phyloP scores from a whole-genome alignment of 2,797 vertebrate species.

The Australoheros facetus region DNA sequence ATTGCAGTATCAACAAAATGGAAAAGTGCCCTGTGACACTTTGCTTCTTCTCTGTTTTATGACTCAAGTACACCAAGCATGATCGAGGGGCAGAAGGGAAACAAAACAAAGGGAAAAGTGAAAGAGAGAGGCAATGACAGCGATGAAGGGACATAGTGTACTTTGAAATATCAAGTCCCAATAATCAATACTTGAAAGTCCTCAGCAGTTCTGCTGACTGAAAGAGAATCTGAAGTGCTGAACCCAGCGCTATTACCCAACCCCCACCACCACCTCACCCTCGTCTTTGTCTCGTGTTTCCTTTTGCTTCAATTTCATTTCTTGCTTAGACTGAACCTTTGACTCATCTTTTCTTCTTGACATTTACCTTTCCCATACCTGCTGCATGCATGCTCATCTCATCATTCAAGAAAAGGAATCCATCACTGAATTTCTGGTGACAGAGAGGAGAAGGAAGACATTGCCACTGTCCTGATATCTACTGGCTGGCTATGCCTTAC shows the following conservation, averaged over 20 bases:
- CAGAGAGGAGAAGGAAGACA: constrained; percentile 16
- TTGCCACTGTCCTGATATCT: constrained; percentile 36
- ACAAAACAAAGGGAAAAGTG: constrained; percentile 11
- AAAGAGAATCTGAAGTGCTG: constrained; percentile 44
- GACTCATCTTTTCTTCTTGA: constrained; percentile 20
- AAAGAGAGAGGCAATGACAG: constrained; percentile 7
- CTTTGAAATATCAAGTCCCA: constrained; percentile 50
- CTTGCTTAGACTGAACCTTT: constrained; percentile 18
- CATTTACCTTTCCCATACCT: constrained; percentile 19
- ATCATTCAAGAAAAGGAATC: constrained; percentile 16
- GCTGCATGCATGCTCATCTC: constrained; percentile 19
- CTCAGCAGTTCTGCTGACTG: constrained; percentile 60
- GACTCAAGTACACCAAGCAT: constrained; percentile 34
- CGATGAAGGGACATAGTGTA: background rate
- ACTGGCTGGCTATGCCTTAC: constrained; percentile 25
- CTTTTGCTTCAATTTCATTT: constrained; percentile 21
- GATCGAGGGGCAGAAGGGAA: constrained; percentile 27
- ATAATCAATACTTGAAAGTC: constrained; percentile 70
- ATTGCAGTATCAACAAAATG: constrained; percentile 77
- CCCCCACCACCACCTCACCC: background rate
- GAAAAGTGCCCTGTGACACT: constrained; percentile 72
- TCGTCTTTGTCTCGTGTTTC: background rate
- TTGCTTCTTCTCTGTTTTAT: constrained; percentile 60
- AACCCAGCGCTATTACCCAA: background rate
- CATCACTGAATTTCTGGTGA: constrained; percentile 9